Evolutionary conservation across 1,140 invertebrate species (phyloP).

Genomic region (Radopholus similis): DNA sequence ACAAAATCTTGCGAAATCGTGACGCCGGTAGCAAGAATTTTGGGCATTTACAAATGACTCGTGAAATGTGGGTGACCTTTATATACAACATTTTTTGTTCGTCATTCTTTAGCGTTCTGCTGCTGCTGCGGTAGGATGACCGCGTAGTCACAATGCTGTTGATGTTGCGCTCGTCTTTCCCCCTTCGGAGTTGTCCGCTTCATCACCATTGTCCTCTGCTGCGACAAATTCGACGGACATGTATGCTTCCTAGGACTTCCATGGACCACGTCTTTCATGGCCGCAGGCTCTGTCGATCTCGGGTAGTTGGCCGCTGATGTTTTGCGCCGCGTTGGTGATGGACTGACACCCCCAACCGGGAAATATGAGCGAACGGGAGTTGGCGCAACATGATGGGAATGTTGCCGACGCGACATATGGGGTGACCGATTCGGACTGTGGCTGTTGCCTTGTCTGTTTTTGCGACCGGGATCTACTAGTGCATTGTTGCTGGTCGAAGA

Average conservation of each 20-base stretch:
- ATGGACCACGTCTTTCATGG: neutral
- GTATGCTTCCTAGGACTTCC: neutral
- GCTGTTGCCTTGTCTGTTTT: too few relatives aligned
- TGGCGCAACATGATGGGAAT: neutral
- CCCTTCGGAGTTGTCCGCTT: neutral
- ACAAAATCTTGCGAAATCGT: neutral
- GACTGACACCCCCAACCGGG: neutral
- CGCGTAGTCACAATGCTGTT: neutral
- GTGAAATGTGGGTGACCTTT: neutral
- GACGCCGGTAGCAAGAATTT: neutral
- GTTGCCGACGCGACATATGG: neutral
- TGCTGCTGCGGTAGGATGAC: neutral
- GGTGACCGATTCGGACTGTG: slow-evolving; percentile 13
- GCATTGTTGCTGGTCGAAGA: neutral
- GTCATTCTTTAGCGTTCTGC: neutral
- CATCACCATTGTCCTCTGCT: neutral
- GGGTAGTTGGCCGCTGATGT: neutral
- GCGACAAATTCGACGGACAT: neutral
- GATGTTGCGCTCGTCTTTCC: neutral
- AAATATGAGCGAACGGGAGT: neutral
- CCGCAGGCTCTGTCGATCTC: too few relatives aligned
- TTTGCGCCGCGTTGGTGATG: neutral
- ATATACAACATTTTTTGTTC: neutral
- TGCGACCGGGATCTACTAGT: too few relatives aligned
- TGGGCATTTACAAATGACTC: neutral